Percentiles rank a stretch among this genome's conserved stretches.
Evolutionary conservation across 1,140 invertebrate genomes (phyloP).

Genomic region (Geopemphigus sp.): DNA sequence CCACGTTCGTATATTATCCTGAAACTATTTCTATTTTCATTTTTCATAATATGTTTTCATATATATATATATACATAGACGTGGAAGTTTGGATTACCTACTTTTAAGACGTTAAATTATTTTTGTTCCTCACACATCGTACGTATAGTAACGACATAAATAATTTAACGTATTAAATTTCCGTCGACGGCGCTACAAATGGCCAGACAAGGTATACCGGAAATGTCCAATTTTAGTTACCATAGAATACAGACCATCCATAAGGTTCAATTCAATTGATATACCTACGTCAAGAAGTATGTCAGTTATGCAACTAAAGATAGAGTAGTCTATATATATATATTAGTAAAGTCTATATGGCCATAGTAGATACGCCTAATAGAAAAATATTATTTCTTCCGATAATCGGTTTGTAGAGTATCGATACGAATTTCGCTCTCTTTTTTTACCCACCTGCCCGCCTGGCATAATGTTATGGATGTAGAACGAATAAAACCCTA

Average conservation of each 20-base stretch:
- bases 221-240: conserved; percentile 39
- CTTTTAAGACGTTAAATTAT: no score
- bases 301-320: conserved; percentile 18
- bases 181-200: not conserved
- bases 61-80: no score
- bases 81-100: no score
- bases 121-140: no score
- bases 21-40: no score
- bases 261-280: not conserved
- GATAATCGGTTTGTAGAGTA: not conserved
- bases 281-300: not conserved
- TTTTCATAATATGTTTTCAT: no score
- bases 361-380: no score
- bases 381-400: not conserved
- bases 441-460: not conserved
- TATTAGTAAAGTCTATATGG: not conserved
- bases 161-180: not conserved
- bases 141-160: no score
- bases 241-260: not conserved
- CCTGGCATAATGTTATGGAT: conserved; percentile 20
- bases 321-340: not conserved
- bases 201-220: conserved; percentile 23
- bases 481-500: conserved; percentile 9
- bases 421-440: conserved; percentile 32
- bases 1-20: no score